Percentiles rank a stretch among this genome's conserved stretches.
phyloP scores from a whole-genome alignment of 2,888 invertebrate species.

The Osmoderma eremita region DNA sequence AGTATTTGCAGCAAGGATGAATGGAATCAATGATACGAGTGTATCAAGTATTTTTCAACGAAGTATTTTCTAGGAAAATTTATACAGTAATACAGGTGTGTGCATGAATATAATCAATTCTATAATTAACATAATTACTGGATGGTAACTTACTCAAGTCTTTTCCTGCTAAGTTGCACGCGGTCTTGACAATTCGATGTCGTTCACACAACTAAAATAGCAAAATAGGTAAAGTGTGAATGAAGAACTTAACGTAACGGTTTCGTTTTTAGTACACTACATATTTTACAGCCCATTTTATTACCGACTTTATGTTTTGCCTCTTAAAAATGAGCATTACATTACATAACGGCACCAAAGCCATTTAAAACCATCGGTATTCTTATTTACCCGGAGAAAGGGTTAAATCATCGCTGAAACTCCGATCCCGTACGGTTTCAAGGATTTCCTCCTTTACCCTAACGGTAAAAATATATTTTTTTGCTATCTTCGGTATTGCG shows the following conservation, averaged over 20 bases:
- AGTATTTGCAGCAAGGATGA: too few relatives aligned
- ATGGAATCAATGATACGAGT: too few relatives aligned
- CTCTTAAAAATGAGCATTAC: conserved; percentile 61
- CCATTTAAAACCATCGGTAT: conserved; percentile 30
- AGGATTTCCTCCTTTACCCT: conserved; percentile 28
- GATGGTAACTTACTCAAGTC: too few relatives aligned
- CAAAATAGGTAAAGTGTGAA: conserved; percentile 44
- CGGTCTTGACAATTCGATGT: conserved; percentile 40
- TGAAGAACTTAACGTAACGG: conserved; percentile 58
- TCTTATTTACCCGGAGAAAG: conserved; percentile 5
- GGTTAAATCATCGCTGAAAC: conserved; percentile 12
- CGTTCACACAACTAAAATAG: conserved; percentile 46
- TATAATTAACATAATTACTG: too few relatives aligned
- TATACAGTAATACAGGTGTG: too few relatives aligned
- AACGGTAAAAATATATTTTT: conserved; percentile 38
- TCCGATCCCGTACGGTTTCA: neutral
- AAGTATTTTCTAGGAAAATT: too few relatives aligned
- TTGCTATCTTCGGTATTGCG: conserved; percentile 11
- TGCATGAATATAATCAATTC: too few relatives aligned
- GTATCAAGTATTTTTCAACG: too few relatives aligned
- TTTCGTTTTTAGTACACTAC: conserved; percentile 51
- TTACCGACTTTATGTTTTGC: conserved; percentile 59
- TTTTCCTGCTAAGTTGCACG: too few relatives aligned
- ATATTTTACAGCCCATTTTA: conserved; percentile 61
- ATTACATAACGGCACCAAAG: conserved; percentile 51